A percentile compares a stretch with the other conserved stretches of the same genome.
phyloP scores from a whole-genome alignment of 2,888 invertebrate species.

The Deladenus siricidicola region DNA sequence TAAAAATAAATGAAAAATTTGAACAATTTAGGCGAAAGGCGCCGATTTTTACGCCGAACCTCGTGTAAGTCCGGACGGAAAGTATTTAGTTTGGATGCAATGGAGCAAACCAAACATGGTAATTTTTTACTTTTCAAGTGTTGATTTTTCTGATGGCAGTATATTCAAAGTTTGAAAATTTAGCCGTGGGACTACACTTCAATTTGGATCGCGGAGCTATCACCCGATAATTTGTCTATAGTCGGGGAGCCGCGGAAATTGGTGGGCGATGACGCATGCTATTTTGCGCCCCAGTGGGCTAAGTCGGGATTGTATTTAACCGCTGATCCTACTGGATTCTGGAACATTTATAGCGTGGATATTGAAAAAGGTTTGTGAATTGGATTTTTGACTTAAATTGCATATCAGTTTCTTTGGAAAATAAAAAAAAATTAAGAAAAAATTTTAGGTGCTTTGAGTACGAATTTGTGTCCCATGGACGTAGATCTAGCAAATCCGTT shows the following conservation, averaged over 20 bases:
- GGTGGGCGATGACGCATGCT: constrained; percentile 32
- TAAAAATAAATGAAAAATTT: constrained; percentile 5
- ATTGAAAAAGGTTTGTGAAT: neutral
- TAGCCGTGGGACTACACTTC: constrained; percentile 57
- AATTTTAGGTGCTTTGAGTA: constrained; percentile 10
- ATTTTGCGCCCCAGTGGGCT: constrained; percentile 42
- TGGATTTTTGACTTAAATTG: no score
- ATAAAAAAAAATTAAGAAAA: neutral
- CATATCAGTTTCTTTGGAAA: neutral
- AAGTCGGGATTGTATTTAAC: neutral
- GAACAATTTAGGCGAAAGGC: constrained; percentile 42
- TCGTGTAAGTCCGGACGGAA: constrained; percentile 55
- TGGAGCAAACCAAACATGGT: constrained; percentile 58
- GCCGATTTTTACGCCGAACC: constrained; percentile 56
- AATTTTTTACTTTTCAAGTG: constrained; percentile 6
- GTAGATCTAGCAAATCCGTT: constrained; percentile 53
- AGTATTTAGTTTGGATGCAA: constrained; percentile 55
- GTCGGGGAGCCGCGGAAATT: constrained; percentile 25
- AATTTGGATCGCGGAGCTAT: constrained; percentile 50
- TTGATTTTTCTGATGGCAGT: constrained; percentile 1
- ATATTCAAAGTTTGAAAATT: constrained; percentile 13
- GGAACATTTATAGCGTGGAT: constrained; percentile 8
- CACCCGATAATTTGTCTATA: constrained; percentile 3
- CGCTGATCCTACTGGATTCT: constrained; percentile 7
- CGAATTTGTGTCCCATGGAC: constrained; percentile 26